Base-by-base conservation (phyloP, 2,113 vertebrate genomes). In the Microtus richardsoni region DNA sequence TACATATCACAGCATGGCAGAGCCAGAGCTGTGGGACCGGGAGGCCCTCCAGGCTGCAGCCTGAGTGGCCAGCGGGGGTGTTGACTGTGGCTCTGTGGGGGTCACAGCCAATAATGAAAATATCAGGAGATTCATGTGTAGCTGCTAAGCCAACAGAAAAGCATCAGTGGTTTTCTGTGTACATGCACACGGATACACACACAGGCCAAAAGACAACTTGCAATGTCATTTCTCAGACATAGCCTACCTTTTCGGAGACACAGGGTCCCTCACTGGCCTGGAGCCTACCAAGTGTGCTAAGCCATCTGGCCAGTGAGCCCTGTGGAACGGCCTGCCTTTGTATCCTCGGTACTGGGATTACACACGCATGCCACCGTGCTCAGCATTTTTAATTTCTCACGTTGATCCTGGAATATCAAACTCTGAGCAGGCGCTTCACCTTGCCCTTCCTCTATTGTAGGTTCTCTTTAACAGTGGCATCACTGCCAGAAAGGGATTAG, bases 161-260 rank as follows among this genome's bases (percentile, higher is more conserved):
- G 3, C 17, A 39, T n/a, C 36, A 21, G 28, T 82, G 30, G 19
- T 49, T 85, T 85, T 85, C 24, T 58, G 78, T n/a, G 36, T 26
- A 7, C 11, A 1, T 0, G n/a, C 24, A 6, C 24, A 47, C 2
- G 26, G 24, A 26, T 75, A 47, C 6, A 75, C 1, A 52, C 14
- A 30, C 28, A 79, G 16, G 47, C 17, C 30, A 52, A 24, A 78
- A 6, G 28, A 49, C 28, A 52, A 10, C 77, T 33, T 52, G 14
- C 7, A 30, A 5, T 52, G 30, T 52, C 47, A 33, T 19, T 79
- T 47, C 47, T 79, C 7, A 30, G 30, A 30, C 16, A 52, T 8
- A 4, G 7, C 36, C 14, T 10, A 52, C 6, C 28, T 79, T 44
- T 77, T 47, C 30, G 17, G 77, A 79, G 77, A 10, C 16, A 33